These are phyloP conservation scores for Acleris sparsana DNA, from an alignment of 2,888 invertebrate genomes.

Conservation along the genomic window DNA sequence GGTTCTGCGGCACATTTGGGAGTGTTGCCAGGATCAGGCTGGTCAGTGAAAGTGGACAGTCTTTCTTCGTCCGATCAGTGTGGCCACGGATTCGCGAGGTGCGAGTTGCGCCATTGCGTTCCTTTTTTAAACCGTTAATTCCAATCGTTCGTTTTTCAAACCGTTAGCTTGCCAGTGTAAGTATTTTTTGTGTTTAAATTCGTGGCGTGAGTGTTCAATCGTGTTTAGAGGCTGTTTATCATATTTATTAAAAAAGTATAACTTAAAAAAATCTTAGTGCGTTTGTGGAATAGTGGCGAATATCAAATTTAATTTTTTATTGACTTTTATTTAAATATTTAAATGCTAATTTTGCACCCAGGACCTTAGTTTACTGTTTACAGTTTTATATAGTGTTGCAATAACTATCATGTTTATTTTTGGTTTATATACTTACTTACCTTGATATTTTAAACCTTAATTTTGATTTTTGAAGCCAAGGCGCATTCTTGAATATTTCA, in stretches of 20 bases:
- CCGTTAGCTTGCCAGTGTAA: slow-evolving; percentile 42
- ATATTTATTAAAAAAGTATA: neutral
- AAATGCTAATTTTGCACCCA: too few species aligned
- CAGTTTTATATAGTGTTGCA: too few species aligned
- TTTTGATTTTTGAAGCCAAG: too few species aligned
- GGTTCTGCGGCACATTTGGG: slow-evolving; percentile 55
- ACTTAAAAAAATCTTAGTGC: too few species aligned
- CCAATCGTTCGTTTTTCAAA: slow-evolving; percentile 48
- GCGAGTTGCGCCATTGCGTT: slow-evolving; percentile 50
- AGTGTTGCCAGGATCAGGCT: slow-evolving; percentile 63
- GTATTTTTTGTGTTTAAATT: slow-evolving; percentile 16
- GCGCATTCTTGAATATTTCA: too few species aligned
- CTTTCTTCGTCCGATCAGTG: slow-evolving; percentile 58
- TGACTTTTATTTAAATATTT: too few species aligned
- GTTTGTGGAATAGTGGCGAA: too few species aligned
- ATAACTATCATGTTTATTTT: too few species aligned
- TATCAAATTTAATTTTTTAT: too few species aligned
- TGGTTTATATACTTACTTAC: too few species aligned
- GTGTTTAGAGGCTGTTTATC: neutral
- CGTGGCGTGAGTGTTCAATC: slow-evolving; percentile 2
- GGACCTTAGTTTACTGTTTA: too few species aligned
- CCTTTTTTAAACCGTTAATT: slow-evolving; percentile 49
- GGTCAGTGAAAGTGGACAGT: slow-evolving; percentile 71
- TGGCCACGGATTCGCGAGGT: slow-evolving; percentile 48
- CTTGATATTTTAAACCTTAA: too few species aligned